Evolutionary conservation across 2,797 vertebrate genomes (phyloP).

Genomic region (Dromococcyx pavoninus): DNA sequence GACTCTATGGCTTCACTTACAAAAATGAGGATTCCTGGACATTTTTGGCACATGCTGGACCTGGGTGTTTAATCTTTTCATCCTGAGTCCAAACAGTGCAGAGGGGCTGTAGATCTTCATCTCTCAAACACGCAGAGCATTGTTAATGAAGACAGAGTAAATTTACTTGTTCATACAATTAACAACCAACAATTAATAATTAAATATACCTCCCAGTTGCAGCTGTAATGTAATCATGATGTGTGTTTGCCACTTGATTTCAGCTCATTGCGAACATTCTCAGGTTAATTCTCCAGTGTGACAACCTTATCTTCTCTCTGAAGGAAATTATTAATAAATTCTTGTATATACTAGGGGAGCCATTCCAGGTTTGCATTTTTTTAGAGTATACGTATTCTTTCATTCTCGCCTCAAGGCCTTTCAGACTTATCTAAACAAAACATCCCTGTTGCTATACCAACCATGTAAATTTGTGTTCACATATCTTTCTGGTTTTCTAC

Average conservation of each 20-base stretch:
- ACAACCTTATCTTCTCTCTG: constrained; percentile 8
- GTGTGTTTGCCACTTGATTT: constrained; percentile 8
- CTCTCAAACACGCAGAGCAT: neutral
- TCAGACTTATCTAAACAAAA: constrained; percentile 67
- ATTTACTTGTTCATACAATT: neutral
- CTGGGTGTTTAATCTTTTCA: neutral
- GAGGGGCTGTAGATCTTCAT: neutral
- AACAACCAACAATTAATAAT: constrained; percentile 16
- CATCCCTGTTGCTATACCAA: constrained; percentile 60
- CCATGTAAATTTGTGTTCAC: neutral
- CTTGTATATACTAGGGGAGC: constrained; percentile 13
- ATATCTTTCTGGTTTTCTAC: neutral
- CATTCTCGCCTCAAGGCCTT: constrained; percentile 29
- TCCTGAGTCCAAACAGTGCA: neutral
- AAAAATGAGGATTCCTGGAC: neutral
- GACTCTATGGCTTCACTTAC: neutral
- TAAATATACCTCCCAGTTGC: constrained; percentile 2
- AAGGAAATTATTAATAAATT: constrained; percentile 42
- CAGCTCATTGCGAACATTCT: neutral
- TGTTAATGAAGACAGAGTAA: neutral
- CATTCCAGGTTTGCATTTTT: neutral
- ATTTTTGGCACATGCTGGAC: neutral
- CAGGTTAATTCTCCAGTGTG: constrained; percentile 29
- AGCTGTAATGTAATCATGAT: neutral
- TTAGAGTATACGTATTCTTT: neutral